Base-by-base conservation (phyloP, 2,888 invertebrate species). In the Seladonia tumulorum region DNA sequence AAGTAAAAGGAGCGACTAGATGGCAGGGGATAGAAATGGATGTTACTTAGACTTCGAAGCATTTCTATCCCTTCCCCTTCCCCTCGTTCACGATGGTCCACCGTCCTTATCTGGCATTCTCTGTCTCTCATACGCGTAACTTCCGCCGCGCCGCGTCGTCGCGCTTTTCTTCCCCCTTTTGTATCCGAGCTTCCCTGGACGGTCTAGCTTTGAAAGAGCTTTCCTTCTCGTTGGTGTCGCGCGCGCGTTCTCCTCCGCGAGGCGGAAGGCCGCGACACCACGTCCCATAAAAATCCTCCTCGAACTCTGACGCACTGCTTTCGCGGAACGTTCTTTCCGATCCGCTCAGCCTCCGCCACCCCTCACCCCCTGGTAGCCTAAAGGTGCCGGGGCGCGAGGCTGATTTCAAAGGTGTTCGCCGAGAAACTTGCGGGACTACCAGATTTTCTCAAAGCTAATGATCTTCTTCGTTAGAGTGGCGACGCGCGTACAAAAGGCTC, bases 11-110 rank as follows among this genome's bases (percentile, higher is more conserved):
- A 87, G 88, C 79, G 88, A 82, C 77, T 83, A 75, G 86, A 83
- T 87, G 86, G 87, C 81, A 76, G 80, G 86, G 89, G 90, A 88
- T 91, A 89, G 91, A 93, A 94, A 93, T 93, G 93, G 94, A 94
- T 94, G 94, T 93, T 93, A 92, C 94, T 93, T 92, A 92, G 92
- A 92, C 93, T 93, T 93, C 87, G 89, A 90, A 92, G 91, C 90
- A 88, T 88, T 88, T 91, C 89, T 89, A 81, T 88, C 85, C 83
- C 83, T 80, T 87, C 72, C 12, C 39, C 14, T n/a, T 18, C 14
- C 35, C 8, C 63, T 68, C 74, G 35, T 35, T 35, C 35, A 35
- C 35, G 35, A 35, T 2, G 4, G n/a, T n/a, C 35, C 1, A 3
- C 35, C 5, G 68, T 68, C 74, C 79, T 74, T 49, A 12, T 39